Conservation (phyloP, 92 coral and sea anemone species). For the Nematostella vectensis region DNA sequence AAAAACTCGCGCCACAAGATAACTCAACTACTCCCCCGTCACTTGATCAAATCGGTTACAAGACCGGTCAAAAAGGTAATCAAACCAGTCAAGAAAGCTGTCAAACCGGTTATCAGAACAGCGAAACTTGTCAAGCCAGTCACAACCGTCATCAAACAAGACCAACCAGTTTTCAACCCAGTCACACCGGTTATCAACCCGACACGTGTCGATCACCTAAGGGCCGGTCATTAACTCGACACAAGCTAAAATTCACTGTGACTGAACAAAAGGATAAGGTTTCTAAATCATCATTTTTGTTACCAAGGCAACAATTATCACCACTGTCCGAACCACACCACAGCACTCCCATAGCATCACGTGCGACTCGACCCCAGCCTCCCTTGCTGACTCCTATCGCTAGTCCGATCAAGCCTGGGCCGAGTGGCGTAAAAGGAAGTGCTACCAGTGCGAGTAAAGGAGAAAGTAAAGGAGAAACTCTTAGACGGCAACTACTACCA, state of each 20-base stretch:
- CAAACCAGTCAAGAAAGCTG: neutral
- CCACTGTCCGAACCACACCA: constrained; percentile 27
- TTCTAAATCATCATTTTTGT: neutral
- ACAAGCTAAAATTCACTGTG: constrained; percentile 1
- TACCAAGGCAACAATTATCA: constrained; percentile 2
- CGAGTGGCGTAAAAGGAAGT: constrained; percentile 9
- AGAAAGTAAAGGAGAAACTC: neutral
- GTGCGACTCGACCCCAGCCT: constrained; percentile 5
- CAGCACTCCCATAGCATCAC: constrained; percentile 44
- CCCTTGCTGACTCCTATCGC: constrained; percentile 21
- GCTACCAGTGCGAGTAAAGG: neutral
- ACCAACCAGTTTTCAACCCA: neutral
- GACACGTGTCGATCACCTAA: neutral
- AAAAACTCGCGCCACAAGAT: neutral
- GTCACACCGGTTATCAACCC: neutral
- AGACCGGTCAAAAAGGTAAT: too few species aligned
- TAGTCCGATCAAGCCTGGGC: neutral
- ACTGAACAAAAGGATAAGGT: neutral
- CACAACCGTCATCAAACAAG: neutral
- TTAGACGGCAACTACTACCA: constrained; percentile 56
- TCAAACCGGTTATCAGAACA: neutral
- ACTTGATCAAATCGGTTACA: neutral
- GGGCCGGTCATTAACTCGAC: constrained; percentile 1
- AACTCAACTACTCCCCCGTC: neutral
- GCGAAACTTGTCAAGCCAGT: too few species aligned